These are phyloP conservation scores for Tragelaphus imberbis DNA, from an alignment of 2,113 vertebrate species.

Conservation along the genomic window DNA sequence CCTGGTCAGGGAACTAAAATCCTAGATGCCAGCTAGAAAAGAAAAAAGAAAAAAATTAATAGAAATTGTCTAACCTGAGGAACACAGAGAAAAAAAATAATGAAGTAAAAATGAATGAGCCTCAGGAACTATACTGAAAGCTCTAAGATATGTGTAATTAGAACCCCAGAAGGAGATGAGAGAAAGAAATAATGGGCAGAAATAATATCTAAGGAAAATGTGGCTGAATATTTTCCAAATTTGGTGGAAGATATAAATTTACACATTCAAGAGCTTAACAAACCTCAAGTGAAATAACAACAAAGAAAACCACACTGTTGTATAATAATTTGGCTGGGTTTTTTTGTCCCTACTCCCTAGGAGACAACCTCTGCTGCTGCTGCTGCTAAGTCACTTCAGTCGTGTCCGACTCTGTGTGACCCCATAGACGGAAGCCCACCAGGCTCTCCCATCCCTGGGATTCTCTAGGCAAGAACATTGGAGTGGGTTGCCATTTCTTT, in stretches of 20 bases:
- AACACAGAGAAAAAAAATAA: not conserved
- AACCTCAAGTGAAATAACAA: not conserved
- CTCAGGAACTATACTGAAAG: not conserved
- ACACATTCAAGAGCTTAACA: not conserved
- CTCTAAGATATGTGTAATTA: not conserved
- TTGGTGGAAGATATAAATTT: not conserved
- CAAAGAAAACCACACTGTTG: not conserved
- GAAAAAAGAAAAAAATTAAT: not conserved
- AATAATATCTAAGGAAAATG: not conserved
- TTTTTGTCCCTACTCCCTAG: not conserved
- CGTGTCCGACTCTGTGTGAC: no score
- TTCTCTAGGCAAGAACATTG: no score
- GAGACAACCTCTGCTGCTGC: no score
- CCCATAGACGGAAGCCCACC: no score
- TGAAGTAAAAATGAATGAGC: not conserved
- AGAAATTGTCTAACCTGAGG: not conserved
- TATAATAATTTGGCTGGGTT: not conserved
- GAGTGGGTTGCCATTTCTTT: no score
- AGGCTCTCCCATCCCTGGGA: no score
- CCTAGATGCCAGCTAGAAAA: not conserved
- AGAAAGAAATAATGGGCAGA: not conserved
- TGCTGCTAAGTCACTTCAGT: no score
- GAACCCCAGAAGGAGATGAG: not conserved
- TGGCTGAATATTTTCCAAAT: not conserved
- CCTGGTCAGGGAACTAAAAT: not conserved